Evolutionary conservation across 2,888 invertebrate genomes (phyloP), one percentile per base, ranked within the genome.

Genomic region (Cataglyphis albicans): DNA sequence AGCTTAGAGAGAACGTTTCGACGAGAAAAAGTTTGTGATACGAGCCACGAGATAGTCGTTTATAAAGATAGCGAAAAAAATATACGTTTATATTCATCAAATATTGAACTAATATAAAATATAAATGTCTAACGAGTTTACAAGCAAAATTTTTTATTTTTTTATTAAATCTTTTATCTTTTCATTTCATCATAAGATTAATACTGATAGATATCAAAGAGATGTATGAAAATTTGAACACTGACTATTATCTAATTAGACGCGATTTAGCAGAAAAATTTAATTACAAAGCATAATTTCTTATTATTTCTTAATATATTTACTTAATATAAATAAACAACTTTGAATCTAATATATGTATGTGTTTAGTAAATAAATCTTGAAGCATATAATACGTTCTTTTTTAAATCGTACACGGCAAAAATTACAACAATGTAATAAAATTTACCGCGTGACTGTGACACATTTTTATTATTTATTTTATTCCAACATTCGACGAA

Each of bases 21-120:
- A 44, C 18, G 38, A 38, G 29, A n/a, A 38, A 55, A 76, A 65
- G 9, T 38, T 65, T 64, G 35, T n/a, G 12, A 76, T 25, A 52
- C 15, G 29, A 67, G 55, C 7, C 15, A 38, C 6, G 29, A 10
- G 57, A 68, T 21, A 10, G 38, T 21, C 67, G 52, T 76, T 76
- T 65, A 57, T 57, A 21, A 65, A 55, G 57, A 15, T 25, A 21
- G 10, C n/a, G 5, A 32, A 44, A 44, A 35, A 44, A 41, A 41
- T 18, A 41, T 21, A 29, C 18, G 41, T 65, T 65, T 41, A 41
- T 29, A 38, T 55, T 52, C 38, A 25, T 55, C n/a, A 18, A 41
- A 12, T 59, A 61, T 61, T 44, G 6, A 61, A 29, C 12, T 41
- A 25, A 44, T 32, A 21, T 18, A 32, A 35, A 15, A 44, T 32